These are phyloP conservation scores for Pachycephus smyrnensis DNA, from an alignment of 2,888 invertebrate species.

Conservation along the genomic window DNA sequence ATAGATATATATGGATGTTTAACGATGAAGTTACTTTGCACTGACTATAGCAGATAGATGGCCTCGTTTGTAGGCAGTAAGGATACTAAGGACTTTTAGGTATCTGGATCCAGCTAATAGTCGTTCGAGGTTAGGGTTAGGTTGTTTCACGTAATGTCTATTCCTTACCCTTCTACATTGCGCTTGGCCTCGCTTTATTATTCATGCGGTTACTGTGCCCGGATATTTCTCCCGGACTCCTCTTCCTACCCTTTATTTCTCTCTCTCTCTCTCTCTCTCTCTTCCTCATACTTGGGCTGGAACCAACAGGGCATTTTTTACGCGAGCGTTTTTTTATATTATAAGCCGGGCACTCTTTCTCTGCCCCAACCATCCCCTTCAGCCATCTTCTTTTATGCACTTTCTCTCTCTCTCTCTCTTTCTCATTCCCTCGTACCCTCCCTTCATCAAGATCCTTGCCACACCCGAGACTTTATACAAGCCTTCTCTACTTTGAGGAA, in stretches of 20 bases:
- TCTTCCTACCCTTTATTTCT: constrained; percentile 9
- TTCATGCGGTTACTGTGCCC: constrained; percentile 23
- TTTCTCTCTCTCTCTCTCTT: background rate
- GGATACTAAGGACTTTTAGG: background rate
- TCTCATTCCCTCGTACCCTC: background rate
- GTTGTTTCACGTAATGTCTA: background rate
- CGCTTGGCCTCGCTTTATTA: constrained; percentile 23
- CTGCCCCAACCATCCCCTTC: background rate
- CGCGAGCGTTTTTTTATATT: constrained; percentile 15
- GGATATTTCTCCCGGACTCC: background rate
- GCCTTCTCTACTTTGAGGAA: background rate
- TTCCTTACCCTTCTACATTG: background rate
- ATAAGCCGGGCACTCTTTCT: constrained; percentile 16
- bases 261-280: background rate
- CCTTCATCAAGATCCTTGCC: background rate
- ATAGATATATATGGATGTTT: background rate
- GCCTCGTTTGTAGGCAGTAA: background rate
- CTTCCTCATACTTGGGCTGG: background rate
- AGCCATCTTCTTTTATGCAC: background rate
- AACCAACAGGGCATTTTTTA: constrained; percentile 1
- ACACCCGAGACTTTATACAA: background rate
- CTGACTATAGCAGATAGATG: background rate
- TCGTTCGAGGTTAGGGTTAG: background rate
- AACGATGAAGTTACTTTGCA: background rate
- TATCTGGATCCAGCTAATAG: background rate